These are phyloP conservation scores for Oscheius myriophilus DNA, from an alignment of 2,888 invertebrate genomes.

Conservation along the genomic window DNA sequence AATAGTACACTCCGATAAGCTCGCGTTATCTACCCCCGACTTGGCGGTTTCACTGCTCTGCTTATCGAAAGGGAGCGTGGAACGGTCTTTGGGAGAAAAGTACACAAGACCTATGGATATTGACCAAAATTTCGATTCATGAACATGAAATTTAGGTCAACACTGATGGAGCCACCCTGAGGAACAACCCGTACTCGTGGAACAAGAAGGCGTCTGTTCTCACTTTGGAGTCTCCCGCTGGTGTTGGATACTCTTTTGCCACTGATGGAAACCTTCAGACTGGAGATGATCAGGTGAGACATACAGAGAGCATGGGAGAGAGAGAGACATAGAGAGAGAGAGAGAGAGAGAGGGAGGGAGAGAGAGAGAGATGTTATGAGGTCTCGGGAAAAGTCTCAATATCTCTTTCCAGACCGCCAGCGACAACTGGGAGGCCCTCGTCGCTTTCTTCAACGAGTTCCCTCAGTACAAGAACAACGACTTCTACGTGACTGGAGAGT, in stretches of 20 bases:
- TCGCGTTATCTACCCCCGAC: no score
- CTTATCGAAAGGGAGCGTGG: no score
- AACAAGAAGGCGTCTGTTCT: constrained; percentile 72
- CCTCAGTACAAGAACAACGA: constrained; percentile 72
- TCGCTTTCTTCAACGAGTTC: constrained; percentile 73
- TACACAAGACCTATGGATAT: no score
- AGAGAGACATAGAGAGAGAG: background rate
- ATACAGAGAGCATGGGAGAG: background rate
- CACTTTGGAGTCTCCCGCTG: constrained; percentile 75
- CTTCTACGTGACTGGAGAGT: constrained; percentile 74
- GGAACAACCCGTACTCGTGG: constrained; percentile 62
- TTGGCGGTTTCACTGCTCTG: no score
- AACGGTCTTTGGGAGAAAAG: no score
- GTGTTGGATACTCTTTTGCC: constrained; percentile 74
- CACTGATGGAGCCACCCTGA: constrained; percentile 56
- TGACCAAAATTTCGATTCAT: background rate
- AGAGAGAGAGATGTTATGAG: background rate
- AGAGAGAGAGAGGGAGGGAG: constrained; percentile 14
- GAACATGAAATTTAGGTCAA: constrained; percentile 41
- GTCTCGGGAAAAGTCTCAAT: background rate
- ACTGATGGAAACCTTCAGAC: constrained; percentile 70
- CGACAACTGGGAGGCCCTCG: constrained; percentile 73
- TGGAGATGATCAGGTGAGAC: constrained; percentile 42
- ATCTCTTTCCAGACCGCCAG: constrained; percentile 61
- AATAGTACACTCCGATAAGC: no score